These are phyloP conservation scores for Ochlodes sylvanus DNA, from an alignment of 2,888 invertebrate species.

Conservation along the genomic window DNA sequence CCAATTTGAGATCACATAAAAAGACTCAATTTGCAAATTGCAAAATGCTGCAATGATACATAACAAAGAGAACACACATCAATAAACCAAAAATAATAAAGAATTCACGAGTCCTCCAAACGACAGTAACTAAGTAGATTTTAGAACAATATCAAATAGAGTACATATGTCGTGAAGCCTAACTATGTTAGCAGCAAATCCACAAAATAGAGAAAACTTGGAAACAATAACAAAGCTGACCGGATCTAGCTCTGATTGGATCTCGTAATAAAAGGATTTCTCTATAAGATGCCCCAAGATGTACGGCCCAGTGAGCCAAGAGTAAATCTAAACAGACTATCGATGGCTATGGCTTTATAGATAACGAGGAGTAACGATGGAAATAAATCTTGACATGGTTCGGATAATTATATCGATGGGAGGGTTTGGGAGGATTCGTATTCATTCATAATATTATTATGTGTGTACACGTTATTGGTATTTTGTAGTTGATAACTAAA, in stretches of 20 bases:
- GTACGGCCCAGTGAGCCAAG: conserved; percentile 14
- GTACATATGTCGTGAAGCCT: conserved; percentile 5
- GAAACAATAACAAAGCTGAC: conserved; percentile 42
- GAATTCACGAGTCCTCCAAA: not conserved
- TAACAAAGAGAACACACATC: not conserved
- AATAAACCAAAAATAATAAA: not conserved
- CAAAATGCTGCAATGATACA: no score
- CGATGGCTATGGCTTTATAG: conserved; percentile 2
- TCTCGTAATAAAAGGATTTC: conserved; percentile 46
- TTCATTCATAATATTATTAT: no score
- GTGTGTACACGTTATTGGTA: not conserved
- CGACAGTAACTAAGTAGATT: not conserved
- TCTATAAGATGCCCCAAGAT: conserved; percentile 22
- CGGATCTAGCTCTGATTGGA: conserved; percentile 46
- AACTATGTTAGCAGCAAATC: conserved; percentile 31
- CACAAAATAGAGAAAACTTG: conserved; percentile 32
- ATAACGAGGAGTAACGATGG: not conserved
- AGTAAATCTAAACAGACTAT: conserved; percentile 2
- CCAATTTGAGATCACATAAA: no score
- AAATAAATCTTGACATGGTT: not conserved
- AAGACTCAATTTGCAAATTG: no score
- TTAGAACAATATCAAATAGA: conserved; percentile 23
- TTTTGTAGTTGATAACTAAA: no score
- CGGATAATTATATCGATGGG: not conserved
- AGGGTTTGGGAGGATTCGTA: no score